Evolutionary conservation across 2,113 vertebrate genomes (phyloP).

Genomic region (Eretmochelys imbricata): DNA sequence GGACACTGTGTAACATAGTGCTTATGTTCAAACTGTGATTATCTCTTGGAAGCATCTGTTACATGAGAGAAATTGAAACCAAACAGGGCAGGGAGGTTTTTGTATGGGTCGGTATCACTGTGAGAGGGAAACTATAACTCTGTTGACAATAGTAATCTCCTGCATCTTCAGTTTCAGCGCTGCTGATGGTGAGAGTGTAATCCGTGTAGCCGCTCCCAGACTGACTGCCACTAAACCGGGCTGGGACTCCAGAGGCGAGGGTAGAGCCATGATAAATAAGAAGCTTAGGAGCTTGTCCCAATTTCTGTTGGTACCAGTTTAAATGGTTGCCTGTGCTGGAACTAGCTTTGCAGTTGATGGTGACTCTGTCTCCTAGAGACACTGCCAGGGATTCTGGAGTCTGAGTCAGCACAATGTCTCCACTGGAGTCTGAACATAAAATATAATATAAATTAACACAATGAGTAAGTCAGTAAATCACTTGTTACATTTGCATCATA

Average conservation of each 20-base stretch:
- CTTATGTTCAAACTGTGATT: background rate
- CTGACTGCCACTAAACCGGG: background rate
- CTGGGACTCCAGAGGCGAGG: background rate
- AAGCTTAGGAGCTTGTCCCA: slow-evolving; percentile 61
- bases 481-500: background rate
- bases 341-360: background rate
- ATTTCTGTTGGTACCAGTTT: background rate
- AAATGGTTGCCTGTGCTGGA: too few relatives aligned
- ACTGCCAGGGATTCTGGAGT: background rate
- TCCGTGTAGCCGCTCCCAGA: too few relatives aligned
- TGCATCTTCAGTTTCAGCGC: background rate
- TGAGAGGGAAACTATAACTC: background rate
- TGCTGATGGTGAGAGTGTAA: background rate
- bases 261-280: slow-evolving; percentile 26
- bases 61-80: background rate
- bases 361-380: slow-evolving; percentile 21
- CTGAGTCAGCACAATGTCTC: background rate
- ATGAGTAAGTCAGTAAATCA: slow-evolving; percentile 40
- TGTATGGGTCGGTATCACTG: background rate
- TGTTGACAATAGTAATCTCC: background rate
- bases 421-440: background rate
- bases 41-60: background rate
- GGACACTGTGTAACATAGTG: background rate
- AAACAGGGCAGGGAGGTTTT: background rate
- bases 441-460: background rate